Conservation (phyloP, 2,113 vertebrate species). For the Coryphaenoides rupestris region DNA sequence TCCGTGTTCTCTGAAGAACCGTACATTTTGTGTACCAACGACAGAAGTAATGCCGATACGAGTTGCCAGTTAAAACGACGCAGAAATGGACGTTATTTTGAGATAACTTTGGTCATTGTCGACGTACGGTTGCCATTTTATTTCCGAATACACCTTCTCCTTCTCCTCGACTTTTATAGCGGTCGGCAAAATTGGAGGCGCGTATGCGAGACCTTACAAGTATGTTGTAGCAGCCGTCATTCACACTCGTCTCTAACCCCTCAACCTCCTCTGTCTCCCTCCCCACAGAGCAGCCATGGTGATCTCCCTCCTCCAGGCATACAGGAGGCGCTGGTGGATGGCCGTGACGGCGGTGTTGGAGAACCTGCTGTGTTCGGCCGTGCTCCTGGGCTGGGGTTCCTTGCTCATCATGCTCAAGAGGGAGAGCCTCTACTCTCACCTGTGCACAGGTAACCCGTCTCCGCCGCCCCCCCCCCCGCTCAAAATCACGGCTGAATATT, state of each 20-base stretch:
- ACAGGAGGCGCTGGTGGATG: slow-evolving; percentile 87
- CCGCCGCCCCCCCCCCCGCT: too few species aligned
- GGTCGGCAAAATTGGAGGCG: too few species aligned
- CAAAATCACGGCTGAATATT: too few species aligned
- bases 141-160: not conserved
- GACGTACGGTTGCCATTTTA: not conserved
- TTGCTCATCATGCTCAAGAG: slow-evolving; percentile 87
- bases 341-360: slow-evolving; percentile 81
- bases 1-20: too few species aligned
- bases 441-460: slow-evolving; percentile 78
- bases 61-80: too few species aligned
- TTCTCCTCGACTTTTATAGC: not conserved
- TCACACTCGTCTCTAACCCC: not conserved
- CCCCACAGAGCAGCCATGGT: slow-evolving; percentile 67
- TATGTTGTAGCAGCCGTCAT: too few species aligned
- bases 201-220: too few species aligned
- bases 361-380: slow-evolving; percentile 86
- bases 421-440: slow-evolving; percentile 85
- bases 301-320: slow-evolving; percentile 77
- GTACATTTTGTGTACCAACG: too few species aligned
- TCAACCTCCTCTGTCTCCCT: too few species aligned
- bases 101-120: too few species aligned
- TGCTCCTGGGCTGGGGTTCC: slow-evolving; percentile 87
- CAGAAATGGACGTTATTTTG: too few species aligned
- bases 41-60: too few species aligned